Conservation (phyloP, 2,797 vertebrate genomes). For the Girardinus metallicus region DNA sequence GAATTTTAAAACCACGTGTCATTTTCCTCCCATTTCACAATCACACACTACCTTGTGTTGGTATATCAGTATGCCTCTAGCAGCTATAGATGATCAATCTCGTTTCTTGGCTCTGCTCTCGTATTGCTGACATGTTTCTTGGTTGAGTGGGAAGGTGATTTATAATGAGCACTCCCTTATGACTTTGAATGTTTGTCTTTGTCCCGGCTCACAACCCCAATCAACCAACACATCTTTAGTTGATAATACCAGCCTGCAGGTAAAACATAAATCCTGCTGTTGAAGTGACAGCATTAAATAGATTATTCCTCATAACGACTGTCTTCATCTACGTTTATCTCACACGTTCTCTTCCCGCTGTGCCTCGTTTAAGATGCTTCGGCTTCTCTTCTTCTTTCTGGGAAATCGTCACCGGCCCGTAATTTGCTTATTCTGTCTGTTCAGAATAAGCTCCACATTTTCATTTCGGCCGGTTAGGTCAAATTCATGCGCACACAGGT, state of each 20-base stretch:
- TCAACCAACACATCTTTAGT: conserved; percentile 31
- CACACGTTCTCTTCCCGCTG: conserved; percentile 16
- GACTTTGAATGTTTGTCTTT: conserved; percentile 36
- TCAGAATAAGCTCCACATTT: conserved; percentile 23
- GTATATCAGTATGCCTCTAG: not conserved
- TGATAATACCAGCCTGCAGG: conserved; percentile 37
- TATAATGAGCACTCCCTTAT: not conserved
- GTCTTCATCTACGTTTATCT: conserved; percentile 29
- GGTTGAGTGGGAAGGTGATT: conserved; percentile 39
- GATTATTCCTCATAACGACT: conserved; percentile 23
- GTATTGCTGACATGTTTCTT: not conserved
- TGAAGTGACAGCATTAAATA: conserved; percentile 14
- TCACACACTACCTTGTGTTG: not conserved
- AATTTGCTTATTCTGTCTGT: conserved; percentile 40
- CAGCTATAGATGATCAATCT: not conserved
- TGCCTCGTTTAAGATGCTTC: conserved; percentile 39
- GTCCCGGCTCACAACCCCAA: conserved; percentile 15
- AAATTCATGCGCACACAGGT: conserved; percentile 11
- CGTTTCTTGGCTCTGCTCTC: not conserved
- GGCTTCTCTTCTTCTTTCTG: conserved; percentile 8
- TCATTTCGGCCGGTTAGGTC: conserved; percentile 52
- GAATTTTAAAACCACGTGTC: not conserved
- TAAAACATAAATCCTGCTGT: conserved; percentile 22
- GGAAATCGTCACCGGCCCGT: conserved; percentile 33
- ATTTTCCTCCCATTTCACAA: not conserved